phyloP scores from a whole-genome alignment of 2,888 invertebrate genomes.

The Balanococcus diminutus region DNA sequence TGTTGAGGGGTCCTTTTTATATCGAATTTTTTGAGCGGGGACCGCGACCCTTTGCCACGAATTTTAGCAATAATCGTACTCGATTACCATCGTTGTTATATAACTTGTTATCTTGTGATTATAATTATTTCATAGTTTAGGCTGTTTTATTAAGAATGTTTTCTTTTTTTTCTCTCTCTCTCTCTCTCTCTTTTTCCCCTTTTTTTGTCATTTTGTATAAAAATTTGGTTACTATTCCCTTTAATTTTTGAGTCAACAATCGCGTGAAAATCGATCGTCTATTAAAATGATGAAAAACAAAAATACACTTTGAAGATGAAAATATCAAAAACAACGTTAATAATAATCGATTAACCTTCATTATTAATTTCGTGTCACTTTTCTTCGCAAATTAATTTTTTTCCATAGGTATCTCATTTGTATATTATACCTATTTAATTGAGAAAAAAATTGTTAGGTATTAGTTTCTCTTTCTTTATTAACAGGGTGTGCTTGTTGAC shows the following conservation, averaged over 20 bases:
- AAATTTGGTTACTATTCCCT: neutral
- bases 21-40: neutral
- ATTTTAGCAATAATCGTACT: conserved; percentile 34
- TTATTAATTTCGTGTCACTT: neutral
- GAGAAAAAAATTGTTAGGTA: neutral
- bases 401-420: neutral
- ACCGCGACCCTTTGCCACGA: neutral
- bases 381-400: neutral
- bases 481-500: neutral
- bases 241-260: neutral
- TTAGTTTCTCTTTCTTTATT: neutral
- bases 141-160: conserved; percentile 30
- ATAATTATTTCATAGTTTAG: neutral
- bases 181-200: neutral
- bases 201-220: neutral
- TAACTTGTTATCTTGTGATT: conserved; percentile 46
- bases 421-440: no score
- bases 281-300: neutral
- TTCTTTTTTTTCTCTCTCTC: neutral
- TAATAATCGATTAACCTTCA: neutral
- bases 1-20: conserved; percentile 3
- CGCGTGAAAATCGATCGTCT: neutral
- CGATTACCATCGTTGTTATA: conserved; percentile 45
- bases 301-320: no score
- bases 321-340: neutral